Base-by-base conservation (phyloP, 2,113 vertebrate genomes). In the Melierax canorus region DNA sequence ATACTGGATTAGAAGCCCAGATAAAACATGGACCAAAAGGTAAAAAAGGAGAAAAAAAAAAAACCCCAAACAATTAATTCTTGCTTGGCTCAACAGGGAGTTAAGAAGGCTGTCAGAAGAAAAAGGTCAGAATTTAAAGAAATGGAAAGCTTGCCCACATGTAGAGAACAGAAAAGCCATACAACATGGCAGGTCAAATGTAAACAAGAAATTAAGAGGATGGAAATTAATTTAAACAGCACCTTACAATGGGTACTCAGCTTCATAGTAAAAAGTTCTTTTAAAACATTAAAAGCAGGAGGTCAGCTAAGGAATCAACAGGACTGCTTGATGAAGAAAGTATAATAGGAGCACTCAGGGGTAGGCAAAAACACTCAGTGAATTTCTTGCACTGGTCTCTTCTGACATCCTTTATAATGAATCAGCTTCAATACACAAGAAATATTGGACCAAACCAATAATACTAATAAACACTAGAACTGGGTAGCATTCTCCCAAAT, bases 51-150 rank as follows among this genome's bases (percentile, higher is more conserved):
- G 4, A 7, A n/a, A 63, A 55, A n/a, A 63, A 55, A 53, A 27
- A 26, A 3, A 1, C 3, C 16, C 11, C 7, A 51, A 51, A 15
- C 15, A 87, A 62, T 78, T 64, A 72, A 88, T 45, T 80, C 63
- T 51, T 50, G 18, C 32, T 58, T 71, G 56, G 19, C 14, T 90
- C 32, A 66, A 73, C 4, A 18, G 19, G 32, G 58, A 78, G 22
- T 75, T 64, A 11, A 78, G 30, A 20, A 63, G 20, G 17, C 15
- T 74, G 38, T 38, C 30, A 64, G 64, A 88, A 93, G 38, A n/a
- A 86, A 92, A 94, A 77, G 55, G 29, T 67, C 38, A 83, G 50
- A 77, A 74, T 67, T 80, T 41, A 71, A 91, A 94, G n/a, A 64
- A 88, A 27, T 45, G 4, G 45, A 86, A 94, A 90, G 10, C 10